These are phyloP conservation scores for Cheumatopsyche charites DNA, from an alignment of 1,140 invertebrate species.

Conservation along the genomic window DNA sequence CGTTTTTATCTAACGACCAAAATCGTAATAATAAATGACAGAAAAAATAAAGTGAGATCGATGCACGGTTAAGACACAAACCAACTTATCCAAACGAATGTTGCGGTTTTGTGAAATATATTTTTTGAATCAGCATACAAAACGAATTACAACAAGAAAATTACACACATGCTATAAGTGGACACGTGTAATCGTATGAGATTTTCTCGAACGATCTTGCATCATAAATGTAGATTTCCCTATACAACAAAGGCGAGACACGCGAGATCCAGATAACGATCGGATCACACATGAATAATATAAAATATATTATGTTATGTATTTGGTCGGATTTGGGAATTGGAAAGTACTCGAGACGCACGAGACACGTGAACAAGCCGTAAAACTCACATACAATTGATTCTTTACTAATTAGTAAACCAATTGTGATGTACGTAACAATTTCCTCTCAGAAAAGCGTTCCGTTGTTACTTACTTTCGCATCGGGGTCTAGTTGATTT, in stretches of 20 bases:
- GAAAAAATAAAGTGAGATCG: neutral
- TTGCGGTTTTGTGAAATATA: neutral
- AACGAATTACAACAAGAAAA: neutral
- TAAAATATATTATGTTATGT: constrained; percentile 23
- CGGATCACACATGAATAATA: constrained; percentile 49
- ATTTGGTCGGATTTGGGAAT: constrained; percentile 43
- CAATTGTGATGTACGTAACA: constrained; percentile 8
- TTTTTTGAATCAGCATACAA: neutral
- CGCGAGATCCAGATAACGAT: constrained; percentile 47
- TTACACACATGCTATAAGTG: neutral
- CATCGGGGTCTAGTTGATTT: neutral
- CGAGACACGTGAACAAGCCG: constrained; percentile 26
- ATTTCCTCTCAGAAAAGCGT: constrained; percentile 1
- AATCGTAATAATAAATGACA: neutral
- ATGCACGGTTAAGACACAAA: neutral
- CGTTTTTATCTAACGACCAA: too few relatives aligned
- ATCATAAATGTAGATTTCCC: neutral
- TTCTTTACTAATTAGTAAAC: constrained; percentile 41
- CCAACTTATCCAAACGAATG: neutral
- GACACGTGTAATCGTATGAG: constrained; percentile 16
- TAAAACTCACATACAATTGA: constrained; percentile 34
- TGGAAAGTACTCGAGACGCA: constrained; percentile 43
- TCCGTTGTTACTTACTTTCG: neutral
- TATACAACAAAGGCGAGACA: constrained; percentile 39
- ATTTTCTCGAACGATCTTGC: neutral